phyloP scores from a whole-genome alignment of 2,797 vertebrate species.

The Leptatherina wallacei region DNA sequence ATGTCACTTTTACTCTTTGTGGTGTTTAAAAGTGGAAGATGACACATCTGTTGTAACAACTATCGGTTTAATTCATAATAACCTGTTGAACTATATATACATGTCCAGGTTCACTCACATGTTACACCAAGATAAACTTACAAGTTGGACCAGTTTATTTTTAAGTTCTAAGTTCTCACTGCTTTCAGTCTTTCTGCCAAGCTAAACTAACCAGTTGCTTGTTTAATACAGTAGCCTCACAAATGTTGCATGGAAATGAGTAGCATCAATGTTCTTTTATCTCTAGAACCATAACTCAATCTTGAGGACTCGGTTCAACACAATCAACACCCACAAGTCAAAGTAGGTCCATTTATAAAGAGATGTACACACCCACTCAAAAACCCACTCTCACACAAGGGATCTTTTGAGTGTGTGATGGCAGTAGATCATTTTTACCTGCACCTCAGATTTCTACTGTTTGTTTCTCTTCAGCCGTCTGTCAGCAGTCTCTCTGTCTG shows the following conservation, averaged over 20 bases:
- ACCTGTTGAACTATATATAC: not conserved
- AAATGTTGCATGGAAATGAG: not conserved
- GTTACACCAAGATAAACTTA: not conserved
- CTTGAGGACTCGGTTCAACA: not conserved
- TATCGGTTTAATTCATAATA: not conserved
- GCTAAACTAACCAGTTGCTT: not conserved
- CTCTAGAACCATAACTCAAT: not conserved
- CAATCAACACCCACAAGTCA: not conserved
- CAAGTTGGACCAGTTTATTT: not conserved
- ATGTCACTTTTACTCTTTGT: too few species aligned
- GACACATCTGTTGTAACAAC: not conserved
- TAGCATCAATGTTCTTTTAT: not conserved
- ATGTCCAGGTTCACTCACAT: not conserved
- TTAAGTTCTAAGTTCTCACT: too few species aligned
- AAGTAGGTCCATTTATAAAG: not conserved
- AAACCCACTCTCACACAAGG: not conserved
- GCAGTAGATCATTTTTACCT: conserved; percentile 25
- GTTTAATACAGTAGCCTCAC: not conserved
- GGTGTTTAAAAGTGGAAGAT: not conserved
- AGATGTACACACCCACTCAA: not conserved
- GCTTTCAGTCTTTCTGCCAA: not conserved
- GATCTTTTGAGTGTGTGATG: conserved; percentile 1
- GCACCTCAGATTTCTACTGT: conserved; percentile 36
- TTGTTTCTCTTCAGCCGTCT: conserved; percentile 57
- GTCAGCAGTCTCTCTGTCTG: conserved; percentile 46